These are phyloP conservation scores for Melanchra persicariae DNA, from an alignment of 2,888 invertebrate genomes.

Conservation along the genomic window DNA sequence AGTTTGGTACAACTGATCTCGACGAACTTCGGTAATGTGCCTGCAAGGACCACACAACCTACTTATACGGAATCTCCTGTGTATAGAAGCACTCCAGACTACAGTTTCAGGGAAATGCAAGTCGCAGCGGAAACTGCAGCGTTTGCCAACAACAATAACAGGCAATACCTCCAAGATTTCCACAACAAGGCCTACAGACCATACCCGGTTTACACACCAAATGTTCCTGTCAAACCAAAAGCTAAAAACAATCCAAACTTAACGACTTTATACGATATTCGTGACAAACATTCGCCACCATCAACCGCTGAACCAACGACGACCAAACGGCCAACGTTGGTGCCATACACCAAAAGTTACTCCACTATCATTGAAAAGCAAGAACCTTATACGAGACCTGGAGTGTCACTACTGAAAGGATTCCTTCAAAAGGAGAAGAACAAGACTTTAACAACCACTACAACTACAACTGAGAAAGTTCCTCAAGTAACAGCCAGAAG, in stretches of 20 bases:
- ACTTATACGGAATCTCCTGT: conserved; percentile 82
- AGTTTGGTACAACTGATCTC: conserved; percentile 85
- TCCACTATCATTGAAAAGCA: conserved; percentile 78
- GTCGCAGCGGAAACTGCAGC: conserved; percentile 94
- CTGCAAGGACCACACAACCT: conserved; percentile 78
- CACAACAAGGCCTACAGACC: conserved; percentile 84
- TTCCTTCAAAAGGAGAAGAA: conserved; percentile 85
- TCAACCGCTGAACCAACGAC: conserved; percentile 77
- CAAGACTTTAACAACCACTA: conserved; percentile 72
- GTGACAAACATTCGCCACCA: conserved; percentile 75
- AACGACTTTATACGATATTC: conserved; percentile 86
- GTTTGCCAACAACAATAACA: conserved; percentile 91
- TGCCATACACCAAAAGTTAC: conserved; percentile 86
- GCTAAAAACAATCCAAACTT: conserved; percentile 82
- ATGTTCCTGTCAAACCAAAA: conserved; percentile 75
- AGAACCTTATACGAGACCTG: conserved; percentile 88
- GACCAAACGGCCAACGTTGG: conserved; percentile 84
- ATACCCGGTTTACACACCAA: conserved; percentile 86
- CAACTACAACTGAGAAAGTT: conserved; percentile 75
- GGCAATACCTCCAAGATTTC: conserved; percentile 85
- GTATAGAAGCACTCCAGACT: conserved; percentile 83
- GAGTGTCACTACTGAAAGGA: conserved; percentile 83
- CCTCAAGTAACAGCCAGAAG: conserved; percentile 76
- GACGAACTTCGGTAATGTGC: conserved; percentile 80
- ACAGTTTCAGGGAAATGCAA: conserved; percentile 91